Conservation (phyloP, 2,113 vertebrate species). For the Pontoporia blainvillei region DNA sequence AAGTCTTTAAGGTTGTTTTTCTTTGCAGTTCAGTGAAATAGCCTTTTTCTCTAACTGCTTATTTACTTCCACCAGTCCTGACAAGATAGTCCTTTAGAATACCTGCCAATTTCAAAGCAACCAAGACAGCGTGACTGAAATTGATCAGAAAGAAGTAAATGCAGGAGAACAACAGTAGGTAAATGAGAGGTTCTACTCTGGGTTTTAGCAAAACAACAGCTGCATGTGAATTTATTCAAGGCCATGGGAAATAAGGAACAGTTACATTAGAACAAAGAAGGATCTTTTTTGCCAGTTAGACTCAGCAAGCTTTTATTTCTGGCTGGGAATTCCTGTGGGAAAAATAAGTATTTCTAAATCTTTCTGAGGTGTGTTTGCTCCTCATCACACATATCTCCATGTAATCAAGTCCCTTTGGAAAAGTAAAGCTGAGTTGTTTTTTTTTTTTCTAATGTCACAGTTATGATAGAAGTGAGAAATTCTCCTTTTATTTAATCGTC, state of each 20-base stretch:
- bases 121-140: background rate
- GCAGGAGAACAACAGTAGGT: background rate
- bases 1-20: background rate
- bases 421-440: background rate
- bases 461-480: background rate
- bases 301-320: background rate
- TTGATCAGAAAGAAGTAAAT: conserved; percentile 4
- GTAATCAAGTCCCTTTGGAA: background rate
- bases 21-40: conserved; percentile 7
- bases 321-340: background rate
- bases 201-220: background rate
- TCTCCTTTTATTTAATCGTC: background rate
- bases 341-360: background rate
- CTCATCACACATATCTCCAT: background rate
- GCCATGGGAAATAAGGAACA: background rate
- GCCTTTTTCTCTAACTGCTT: background rate
- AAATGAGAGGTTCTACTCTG: background rate
- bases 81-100: background rate
- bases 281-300: background rate
- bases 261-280: background rate
- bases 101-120: conserved; percentile 17
- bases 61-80: background rate
- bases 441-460: background rate
- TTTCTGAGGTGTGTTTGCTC: background rate
- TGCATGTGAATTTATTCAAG: background rate